A percentile compares a stretch with the other conserved stretches of the same genome.
phyloP scores from a whole-genome alignment of 2,888 invertebrate species.

The Allacma fusca region DNA sequence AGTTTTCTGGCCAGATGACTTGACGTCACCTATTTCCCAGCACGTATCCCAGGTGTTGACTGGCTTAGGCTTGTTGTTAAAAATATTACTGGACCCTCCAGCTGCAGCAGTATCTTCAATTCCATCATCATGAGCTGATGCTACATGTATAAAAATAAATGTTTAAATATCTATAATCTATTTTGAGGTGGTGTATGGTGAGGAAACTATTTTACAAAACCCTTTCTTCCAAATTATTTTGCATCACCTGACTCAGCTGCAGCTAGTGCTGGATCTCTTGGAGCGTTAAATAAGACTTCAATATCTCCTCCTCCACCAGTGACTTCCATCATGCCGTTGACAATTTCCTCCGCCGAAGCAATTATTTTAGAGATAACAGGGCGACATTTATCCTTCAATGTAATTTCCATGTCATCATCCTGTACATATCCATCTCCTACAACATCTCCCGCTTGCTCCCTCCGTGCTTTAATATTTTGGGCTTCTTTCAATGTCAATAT shows the following conservation, averaged over 20 bases:
- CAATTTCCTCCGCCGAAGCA: slow-evolving; percentile 28
- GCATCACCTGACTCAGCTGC: not conserved
- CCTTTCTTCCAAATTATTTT: too few species aligned
- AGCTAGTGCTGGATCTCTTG: not conserved
- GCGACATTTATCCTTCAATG: slow-evolving; percentile 23
- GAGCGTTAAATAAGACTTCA: not conserved
- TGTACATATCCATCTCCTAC: not conserved
- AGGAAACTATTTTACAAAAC: too few species aligned
- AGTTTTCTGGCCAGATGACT: not conserved
- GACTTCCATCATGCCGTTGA: slow-evolving; percentile 11
- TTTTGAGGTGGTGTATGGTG: too few species aligned
- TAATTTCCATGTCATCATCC: not conserved
- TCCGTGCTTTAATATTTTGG: not conserved
- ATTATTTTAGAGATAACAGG: slow-evolving; percentile 19
- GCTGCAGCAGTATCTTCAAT: not conserved
- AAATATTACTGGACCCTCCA: not conserved
- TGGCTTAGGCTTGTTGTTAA: not conserved
- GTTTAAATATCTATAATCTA: not conserved
- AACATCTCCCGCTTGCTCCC: not conserved
- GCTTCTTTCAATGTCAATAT: slow-evolving; percentile 28
- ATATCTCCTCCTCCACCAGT: not conserved
- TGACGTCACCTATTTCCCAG: slow-evolving; percentile 16
- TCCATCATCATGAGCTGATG: not conserved
- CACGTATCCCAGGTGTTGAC: slow-evolving; percentile 26
- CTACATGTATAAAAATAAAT: not conserved